Evolutionary conservation across 1,140 invertebrate genomes (phyloP), one percentile per base, ranked within the genome.

Genomic region (Acromyrmex charruanus): DNA sequence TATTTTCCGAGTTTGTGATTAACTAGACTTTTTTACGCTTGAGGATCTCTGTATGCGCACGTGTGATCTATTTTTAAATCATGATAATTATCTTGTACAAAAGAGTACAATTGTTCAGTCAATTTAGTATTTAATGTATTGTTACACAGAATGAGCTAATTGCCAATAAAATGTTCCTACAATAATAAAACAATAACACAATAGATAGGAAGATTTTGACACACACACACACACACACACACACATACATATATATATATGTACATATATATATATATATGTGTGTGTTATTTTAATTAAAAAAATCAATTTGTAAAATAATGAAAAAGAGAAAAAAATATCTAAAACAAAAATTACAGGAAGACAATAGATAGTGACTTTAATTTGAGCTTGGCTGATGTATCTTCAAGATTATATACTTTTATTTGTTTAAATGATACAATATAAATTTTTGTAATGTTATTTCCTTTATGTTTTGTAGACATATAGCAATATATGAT

Each of bases 71-170:
- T 71, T 65, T 79, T 53, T 71, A 25, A 53, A 71, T 71, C 31
- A 6, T 49, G 12, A 18, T 71, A 44, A 71, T 7, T n/a, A 14
- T 81, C 35, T 58, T 16, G 21, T 44, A 81, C 21, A 28, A 49
- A 81, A 81, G 10, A 81, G 65, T 81, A 81, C 79, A 71, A 81
- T 35, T 55, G 2, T 81, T 58, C 51, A 71, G 65, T 81, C 79
- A 81, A 81, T 81, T 81, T 44, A 44, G 5, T 58, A 44, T 44
- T 44, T 55, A 71, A 81, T 81, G 10, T 71, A n/a, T 63, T 2
- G 12, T 69, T 81, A 39, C 21, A 21, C 35, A 21, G 16, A 59
- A 71, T 16, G 21, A 51, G 21, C n/a, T 81, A 81, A 25, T 18
- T 44, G 35, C 16, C 21, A 44, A 55, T 69, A 71, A 71, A 49